A percentile compares a stretch with the other conserved stretches of the same genome.
phyloP scores from a whole-genome alignment of 2,797 vertebrate species.

The Falco novaeseelandiae region DNA sequence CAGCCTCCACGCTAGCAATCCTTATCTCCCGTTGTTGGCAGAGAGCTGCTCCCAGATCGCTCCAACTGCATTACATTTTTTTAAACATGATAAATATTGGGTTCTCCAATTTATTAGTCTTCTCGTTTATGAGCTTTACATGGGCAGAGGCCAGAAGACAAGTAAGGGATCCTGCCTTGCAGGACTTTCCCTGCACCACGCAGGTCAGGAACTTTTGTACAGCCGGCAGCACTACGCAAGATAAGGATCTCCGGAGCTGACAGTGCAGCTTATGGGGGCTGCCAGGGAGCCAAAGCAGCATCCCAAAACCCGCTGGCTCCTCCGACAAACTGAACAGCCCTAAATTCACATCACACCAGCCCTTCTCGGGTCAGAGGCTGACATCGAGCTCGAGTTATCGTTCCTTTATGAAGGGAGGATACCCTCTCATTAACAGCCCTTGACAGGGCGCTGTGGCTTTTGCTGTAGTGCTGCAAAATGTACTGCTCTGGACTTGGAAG shows the following conservation, averaged over 20 bases:
- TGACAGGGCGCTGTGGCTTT: slow-evolving; percentile 21
- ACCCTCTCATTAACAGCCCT: slow-evolving; percentile 15
- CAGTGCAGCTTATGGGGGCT: not conserved
- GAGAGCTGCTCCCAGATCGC: not conserved
- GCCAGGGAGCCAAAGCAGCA: slow-evolving; percentile 14
- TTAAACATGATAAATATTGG: not conserved
- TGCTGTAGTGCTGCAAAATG: slow-evolving; percentile 24
- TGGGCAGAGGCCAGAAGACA: slow-evolving; percentile 40
- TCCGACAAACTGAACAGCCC: rapidly evolving
- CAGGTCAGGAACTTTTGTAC: slow-evolving; percentile 14
- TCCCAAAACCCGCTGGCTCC: not conserved
- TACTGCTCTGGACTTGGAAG: slow-evolving; percentile 24
- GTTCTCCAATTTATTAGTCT: slow-evolving; percentile 28
- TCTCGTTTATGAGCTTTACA: not conserved
- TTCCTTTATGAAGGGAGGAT: slow-evolving; percentile 33
- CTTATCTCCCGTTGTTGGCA: slow-evolving; percentile 14
- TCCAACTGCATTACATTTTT: not conserved
- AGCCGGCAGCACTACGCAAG: not conserved
- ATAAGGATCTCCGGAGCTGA: slow-evolving; percentile 54
- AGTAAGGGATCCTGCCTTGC: not conserved
- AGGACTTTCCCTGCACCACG: not conserved
- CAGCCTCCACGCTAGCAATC: not conserved
- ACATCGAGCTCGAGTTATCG: slow-evolving; percentile 46
- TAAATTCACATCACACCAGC: slow-evolving; percentile 57
- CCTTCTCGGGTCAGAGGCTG: slow-evolving; percentile 24